phyloP scores from a whole-genome alignment of 1,140 invertebrate genomes.

The Drosophila sp. region DNA sequence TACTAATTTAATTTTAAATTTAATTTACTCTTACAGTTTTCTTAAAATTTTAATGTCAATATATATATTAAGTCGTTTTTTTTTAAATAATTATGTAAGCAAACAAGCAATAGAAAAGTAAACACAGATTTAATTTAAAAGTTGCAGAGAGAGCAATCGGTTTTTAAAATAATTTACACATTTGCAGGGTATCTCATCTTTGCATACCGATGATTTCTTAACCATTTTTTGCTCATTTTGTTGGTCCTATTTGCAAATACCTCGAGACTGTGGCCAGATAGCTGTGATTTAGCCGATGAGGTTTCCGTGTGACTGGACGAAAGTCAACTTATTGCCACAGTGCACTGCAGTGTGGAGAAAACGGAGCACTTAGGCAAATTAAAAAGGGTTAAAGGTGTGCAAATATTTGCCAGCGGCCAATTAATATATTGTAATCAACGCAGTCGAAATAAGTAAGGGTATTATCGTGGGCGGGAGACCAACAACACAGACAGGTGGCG shows the following conservation, averaged over 20 bases:
- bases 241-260: slow-evolving; percentile 17
- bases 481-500: slow-evolving; percentile 6
- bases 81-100: too few relatives aligned
- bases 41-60: too few relatives aligned
- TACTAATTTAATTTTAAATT: too few relatives aligned
- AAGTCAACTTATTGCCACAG: slow-evolving; percentile 29
- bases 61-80: too few relatives aligned
- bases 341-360: slow-evolving; percentile 16
- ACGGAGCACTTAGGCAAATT: slow-evolving; percentile 70
- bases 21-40: too few relatives aligned
- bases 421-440: slow-evolving; percentile 75
- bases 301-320: slow-evolving; percentile 31
- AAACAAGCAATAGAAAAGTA: too few relatives aligned
- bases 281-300: slow-evolving; percentile 24
- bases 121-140: too few relatives aligned
- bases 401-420: slow-evolving; percentile 75
- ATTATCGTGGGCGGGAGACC: background rate
- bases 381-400: slow-evolving; percentile 81
- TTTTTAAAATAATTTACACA: too few relatives aligned
- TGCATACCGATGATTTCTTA: background rate
- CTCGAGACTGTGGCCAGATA: slow-evolving; percentile 10
- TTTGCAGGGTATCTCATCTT: background rate
- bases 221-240: slow-evolving; percentile 36
- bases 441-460: background rate
- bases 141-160: too few relatives aligned